A percentile compares a stretch with the other conserved stretches of the same genome.
Evolutionary conservation across 2,113 vertebrate species (phyloP).

Genomic region (Hoplias malabaricus): DNA sequence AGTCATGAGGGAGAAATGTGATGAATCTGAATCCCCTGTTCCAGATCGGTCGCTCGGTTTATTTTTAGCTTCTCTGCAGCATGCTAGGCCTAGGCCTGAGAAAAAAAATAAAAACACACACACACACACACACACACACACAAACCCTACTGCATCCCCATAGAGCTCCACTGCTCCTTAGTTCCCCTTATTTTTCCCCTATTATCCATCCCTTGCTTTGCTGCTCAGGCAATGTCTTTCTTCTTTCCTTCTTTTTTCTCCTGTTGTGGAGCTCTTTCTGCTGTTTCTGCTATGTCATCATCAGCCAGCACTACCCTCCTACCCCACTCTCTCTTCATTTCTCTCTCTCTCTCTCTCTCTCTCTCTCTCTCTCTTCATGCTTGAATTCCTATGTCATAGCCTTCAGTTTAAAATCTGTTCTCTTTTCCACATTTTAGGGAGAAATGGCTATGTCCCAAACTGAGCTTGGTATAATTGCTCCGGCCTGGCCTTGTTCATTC

Average conservation of each 20-base stretch:
- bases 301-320: neutral
- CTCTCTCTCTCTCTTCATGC: neutral
- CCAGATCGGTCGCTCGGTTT: constrained; percentile 42
- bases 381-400: neutral
- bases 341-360: neutral
- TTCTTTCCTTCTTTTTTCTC: neutral
- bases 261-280: neutral
- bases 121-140: too few species aligned
- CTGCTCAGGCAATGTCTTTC: neutral
- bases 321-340: neutral
- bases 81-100: constrained; percentile 26
- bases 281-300: constrained; percentile 1
- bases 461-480: constrained; percentile 24
- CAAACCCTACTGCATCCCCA: constrained; percentile 2
- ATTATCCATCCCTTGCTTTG: neutral
- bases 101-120: neutral
- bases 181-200: neutral
- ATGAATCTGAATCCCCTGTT: constrained; percentile 50
- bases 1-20: constrained; percentile 50
- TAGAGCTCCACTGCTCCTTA: neutral
- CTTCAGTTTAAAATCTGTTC: constrained; percentile 1
- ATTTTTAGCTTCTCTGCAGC: constrained; percentile 47
- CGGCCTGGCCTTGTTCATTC: constrained; percentile 28
- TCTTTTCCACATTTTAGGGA: neutral
- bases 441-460: neutral